Percentiles rank a stretch among this genome's conserved stretches.
Conservation (phyloP, 1,140 invertebrate species). For the Bombus ignitus region DNA sequence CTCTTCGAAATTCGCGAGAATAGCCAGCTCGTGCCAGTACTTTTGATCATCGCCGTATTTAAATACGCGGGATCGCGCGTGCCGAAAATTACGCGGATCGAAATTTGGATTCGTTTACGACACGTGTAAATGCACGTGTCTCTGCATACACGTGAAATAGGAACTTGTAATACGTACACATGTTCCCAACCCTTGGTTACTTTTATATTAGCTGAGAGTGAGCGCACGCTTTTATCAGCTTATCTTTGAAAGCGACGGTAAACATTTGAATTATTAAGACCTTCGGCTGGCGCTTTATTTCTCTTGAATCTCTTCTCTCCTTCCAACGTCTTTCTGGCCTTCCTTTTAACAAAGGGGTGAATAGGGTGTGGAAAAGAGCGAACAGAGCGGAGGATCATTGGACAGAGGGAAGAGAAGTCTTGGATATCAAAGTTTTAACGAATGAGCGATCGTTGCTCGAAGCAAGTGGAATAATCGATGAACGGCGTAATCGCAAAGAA, state of each 20-base stretch:
- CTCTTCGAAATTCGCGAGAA: too few species aligned
- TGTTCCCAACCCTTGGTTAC: constrained; percentile 4
- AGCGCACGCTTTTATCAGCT: constrained; percentile 72
- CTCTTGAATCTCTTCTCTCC: background rate
- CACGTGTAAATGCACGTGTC: too few species aligned
- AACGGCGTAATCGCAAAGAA: background rate
- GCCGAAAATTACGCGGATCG: background rate
- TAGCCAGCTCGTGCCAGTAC: too few species aligned
- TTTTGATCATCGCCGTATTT: too few species aligned
- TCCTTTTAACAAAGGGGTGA: background rate
- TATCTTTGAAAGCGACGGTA: constrained; percentile 68
- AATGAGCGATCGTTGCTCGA: background rate
- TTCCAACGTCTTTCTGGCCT: background rate
- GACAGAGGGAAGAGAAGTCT: background rate
- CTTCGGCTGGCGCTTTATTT: background rate
- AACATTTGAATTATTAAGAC: constrained; percentile 73
- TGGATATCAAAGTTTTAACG: constrained; percentile 9
- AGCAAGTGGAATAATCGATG: background rate
- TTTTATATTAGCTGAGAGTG: constrained; percentile 45
- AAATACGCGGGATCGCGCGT: too few species aligned
- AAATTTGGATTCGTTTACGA: too few species aligned
- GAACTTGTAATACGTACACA: background rate
- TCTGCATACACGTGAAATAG: background rate
- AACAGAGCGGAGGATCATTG: background rate
- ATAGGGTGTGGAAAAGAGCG: too few species aligned